Evolutionary conservation across 2,797 vertebrate species (phyloP).

Genomic region (Sibirionetta formosa): DNA sequence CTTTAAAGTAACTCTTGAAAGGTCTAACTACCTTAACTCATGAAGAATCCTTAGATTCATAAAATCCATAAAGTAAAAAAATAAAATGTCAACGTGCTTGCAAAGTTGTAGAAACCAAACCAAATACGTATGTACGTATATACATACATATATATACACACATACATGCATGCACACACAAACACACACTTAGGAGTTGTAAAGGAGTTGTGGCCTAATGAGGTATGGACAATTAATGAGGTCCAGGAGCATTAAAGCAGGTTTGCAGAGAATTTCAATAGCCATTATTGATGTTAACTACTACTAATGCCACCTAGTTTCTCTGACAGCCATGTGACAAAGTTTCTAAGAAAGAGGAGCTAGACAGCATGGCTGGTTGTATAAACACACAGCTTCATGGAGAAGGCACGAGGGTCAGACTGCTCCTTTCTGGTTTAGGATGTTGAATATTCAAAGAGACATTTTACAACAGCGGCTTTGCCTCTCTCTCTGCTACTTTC

Average conservation of each 20-base stretch:
- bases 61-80: background rate
- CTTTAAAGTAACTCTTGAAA: background rate
- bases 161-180: too few species aligned
- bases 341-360: background rate
- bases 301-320: background rate
- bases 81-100: background rate
- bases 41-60: background rate
- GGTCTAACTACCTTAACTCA: background rate
- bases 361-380: background rate
- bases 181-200: background rate
- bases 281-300: conserved; percentile 17
- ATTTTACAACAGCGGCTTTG: background rate
- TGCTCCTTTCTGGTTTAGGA: background rate
- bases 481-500: background rate
- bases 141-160: too few species aligned
- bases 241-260: conserved; percentile 22
- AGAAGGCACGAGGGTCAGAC: background rate
- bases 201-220: conserved; percentile 24
- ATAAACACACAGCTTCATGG: background rate
- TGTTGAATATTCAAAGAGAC: background rate
- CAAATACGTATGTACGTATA: background rate
- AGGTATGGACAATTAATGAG: conserved; percentile 48
- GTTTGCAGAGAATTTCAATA: conserved; percentile 46
- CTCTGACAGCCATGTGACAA: background rate
- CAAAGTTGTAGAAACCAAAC: background rate